phyloP scores from a whole-genome alignment of 2,113 vertebrate species.

The Pandion haliaetus region DNA sequence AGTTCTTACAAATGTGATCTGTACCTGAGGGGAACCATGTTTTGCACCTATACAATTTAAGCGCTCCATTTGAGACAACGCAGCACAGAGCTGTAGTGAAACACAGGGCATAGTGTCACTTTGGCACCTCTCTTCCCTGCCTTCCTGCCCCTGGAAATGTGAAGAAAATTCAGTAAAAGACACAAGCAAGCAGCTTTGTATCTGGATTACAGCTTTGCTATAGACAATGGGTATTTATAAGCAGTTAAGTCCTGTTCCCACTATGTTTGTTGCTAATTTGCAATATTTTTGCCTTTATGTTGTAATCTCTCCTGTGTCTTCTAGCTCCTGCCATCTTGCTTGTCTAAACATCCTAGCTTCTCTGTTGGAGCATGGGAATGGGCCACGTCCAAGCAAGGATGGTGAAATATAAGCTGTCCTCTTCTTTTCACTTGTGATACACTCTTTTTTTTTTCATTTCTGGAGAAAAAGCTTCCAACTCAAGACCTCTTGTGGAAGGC shows the following conservation, averaged over 20 bases:
- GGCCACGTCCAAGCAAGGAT: neutral
- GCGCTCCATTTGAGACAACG: neutral
- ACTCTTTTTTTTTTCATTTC: neutral
- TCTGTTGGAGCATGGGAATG: neutral
- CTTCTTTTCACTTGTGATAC: neutral
- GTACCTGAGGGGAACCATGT: neutral
- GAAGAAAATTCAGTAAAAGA: neutral
- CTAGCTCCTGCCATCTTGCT: neutral
- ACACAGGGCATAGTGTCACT: neutral
- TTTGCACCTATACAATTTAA: neutral
- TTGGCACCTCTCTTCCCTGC: neutral
- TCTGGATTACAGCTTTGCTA: neutral
- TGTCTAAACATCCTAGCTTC: neutral
- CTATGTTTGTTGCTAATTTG: neutral
- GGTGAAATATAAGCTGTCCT: neutral
- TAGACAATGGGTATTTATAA: neutral
- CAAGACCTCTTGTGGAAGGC: neutral
- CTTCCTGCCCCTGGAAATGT: neutral
- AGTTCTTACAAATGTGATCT: neutral
- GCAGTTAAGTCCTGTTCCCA: neutral
- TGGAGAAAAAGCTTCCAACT: neutral
- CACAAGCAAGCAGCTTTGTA: neutral
- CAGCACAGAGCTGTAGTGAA: neutral
- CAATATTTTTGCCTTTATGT: neutral
- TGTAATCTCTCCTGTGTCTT: neutral